Conservation (phyloP, 1,140 invertebrate species). For the Drosophila funebris region DNA sequence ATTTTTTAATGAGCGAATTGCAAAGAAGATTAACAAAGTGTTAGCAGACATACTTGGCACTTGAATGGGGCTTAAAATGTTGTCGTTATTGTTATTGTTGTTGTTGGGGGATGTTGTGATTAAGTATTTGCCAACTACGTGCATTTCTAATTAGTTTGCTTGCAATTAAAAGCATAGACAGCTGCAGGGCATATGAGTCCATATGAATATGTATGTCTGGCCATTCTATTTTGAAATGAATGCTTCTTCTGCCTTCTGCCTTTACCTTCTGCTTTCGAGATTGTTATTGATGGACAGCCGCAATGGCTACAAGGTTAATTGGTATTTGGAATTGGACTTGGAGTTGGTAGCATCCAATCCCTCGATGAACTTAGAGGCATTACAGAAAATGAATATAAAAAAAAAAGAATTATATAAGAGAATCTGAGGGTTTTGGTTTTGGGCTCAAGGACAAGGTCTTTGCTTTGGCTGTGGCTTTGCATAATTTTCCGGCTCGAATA, state of each 20-base stretch:
- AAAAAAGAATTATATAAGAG: background rate
- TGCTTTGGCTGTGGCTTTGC: constrained; percentile 30
- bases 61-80: background rate
- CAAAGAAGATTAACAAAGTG: constrained; percentile 2
- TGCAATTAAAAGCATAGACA: constrained; percentile 10
- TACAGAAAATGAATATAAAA: constrained; percentile 17
- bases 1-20: no score
- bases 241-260: constrained; percentile 12
- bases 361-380: background rate
- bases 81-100: no score
- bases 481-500: constrained; percentile 18
- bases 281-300: constrained; percentile 16
- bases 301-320: constrained; percentile 25
- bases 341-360: constrained; percentile 16
- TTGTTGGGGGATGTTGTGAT: background rate
- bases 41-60: no score
- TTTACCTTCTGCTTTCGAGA: background rate
- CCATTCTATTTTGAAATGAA: constrained; percentile 27
- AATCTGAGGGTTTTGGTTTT: background rate
- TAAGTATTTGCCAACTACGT: background rate
- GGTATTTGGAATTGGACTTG: constrained; percentile 13
- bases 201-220: constrained; percentile 1
- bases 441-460: constrained; percentile 37
- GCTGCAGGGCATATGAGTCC: background rate
- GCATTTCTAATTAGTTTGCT: constrained; percentile 7